A percentile compares a stretch with the other conserved stretches of the same genome.
Evolutionary conservation across 2,888 invertebrate species (phyloP).

Genomic region (Dendrolimus pini): DNA sequence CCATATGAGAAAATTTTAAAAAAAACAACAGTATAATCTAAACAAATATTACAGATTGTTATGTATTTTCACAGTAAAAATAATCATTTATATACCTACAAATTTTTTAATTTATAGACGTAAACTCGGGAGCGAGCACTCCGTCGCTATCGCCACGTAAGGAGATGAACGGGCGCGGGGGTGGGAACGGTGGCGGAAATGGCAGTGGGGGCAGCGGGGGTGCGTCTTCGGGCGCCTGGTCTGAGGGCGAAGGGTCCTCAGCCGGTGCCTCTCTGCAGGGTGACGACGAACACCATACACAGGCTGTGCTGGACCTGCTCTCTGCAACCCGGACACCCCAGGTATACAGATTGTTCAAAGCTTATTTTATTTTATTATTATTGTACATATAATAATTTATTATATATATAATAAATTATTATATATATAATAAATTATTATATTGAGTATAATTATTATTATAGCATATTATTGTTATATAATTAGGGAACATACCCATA

Average conservation of each 20-base stretch:
- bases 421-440: too few relatives aligned
- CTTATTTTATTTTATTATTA: too few relatives aligned
- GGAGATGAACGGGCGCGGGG: slow-evolving; percentile 75
- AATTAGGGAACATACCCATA: too few relatives aligned
- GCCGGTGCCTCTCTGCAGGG: slow-evolving; percentile 84
- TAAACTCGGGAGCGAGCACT: slow-evolving; percentile 71
- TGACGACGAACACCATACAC: slow-evolving; percentile 84
- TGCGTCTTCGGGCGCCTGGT: slow-evolving; percentile 82
- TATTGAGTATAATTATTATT: too few relatives aligned
- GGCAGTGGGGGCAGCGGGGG: slow-evolving; percentile 66
- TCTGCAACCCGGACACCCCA: slow-evolving; percentile 85
- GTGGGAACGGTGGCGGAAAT: slow-evolving; percentile 48
- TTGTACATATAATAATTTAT: too few relatives aligned
- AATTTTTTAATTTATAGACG: slow-evolving; percentile 30
- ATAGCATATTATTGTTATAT: too few relatives aligned
- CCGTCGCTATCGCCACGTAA: slow-evolving; percentile 84
- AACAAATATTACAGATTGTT: too few relatives aligned
- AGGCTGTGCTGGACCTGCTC: slow-evolving; percentile 82
- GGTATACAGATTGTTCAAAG: slow-evolving; percentile 44
- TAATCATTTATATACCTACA: too few relatives aligned
- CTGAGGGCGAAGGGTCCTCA: slow-evolving; percentile 86
- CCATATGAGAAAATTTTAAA: too few relatives aligned
- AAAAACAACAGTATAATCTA: too few relatives aligned
- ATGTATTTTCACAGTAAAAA: too few relatives aligned
- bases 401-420: too few relatives aligned